phyloP scores from a whole-genome alignment of 2,797 vertebrate genomes.

The Kryptolebias ocellatus region DNA sequence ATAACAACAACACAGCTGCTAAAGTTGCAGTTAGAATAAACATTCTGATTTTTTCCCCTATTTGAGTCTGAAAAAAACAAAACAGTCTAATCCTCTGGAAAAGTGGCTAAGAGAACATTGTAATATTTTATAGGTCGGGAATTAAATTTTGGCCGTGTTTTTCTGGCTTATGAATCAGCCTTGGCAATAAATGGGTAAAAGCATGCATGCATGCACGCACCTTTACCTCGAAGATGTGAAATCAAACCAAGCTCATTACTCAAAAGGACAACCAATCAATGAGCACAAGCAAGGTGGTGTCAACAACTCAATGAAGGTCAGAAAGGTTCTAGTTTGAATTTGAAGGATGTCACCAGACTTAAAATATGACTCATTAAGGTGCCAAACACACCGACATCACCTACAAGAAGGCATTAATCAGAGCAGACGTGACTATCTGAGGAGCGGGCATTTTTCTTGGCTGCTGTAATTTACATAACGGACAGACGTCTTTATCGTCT shows the following conservation, averaged over 20 bases:
- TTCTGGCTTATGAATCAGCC: constrained; percentile 1
- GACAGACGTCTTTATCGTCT: constrained; percentile 34
- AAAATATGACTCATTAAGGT: constrained; percentile 31
- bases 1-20: constrained; percentile 25
- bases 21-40: constrained; percentile 13
- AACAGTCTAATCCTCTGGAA: background rate
- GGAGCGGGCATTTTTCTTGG: constrained; percentile 36
- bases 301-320: constrained; percentile 30
- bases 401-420: constrained; percentile 46
- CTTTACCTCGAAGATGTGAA: constrained; percentile 10
- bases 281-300: constrained; percentile 10
- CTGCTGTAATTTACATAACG: constrained; percentile 41
- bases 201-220: background rate
- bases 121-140: background rate
- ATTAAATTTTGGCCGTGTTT: background rate
- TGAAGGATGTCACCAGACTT: constrained; percentile 21
- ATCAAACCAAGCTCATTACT: constrained; percentile 33
- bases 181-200: constrained; percentile 3
- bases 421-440: constrained; percentile 36
- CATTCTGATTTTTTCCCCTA: constrained; percentile 4
- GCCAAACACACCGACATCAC: constrained; percentile 33
- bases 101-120: background rate
- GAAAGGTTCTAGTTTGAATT: constrained; percentile 16
- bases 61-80: background rate
- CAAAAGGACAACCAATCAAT: constrained; percentile 28